Evolutionary conservation across 2,888 invertebrate genomes (phyloP).

Genomic region (Macrophya annulata): DNA sequence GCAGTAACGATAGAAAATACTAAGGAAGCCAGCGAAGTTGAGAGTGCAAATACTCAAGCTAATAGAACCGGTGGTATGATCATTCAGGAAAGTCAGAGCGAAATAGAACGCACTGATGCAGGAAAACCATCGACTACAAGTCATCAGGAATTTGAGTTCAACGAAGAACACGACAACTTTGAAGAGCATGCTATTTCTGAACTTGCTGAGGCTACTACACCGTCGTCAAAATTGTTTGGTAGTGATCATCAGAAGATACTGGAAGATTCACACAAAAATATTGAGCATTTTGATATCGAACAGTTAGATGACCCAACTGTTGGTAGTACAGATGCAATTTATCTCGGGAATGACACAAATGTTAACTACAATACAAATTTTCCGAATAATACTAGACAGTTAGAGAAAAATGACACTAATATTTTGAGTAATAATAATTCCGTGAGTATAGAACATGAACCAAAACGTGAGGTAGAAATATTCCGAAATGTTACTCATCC

Average conservation of each 20-base stretch:
- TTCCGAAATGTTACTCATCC: conserved; percentile 65
- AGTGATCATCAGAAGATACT: conserved; percentile 50
- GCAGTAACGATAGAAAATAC: background rate
- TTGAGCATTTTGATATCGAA: conserved; percentile 60
- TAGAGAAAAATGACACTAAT: background rate
- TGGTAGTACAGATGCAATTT: conserved; percentile 60
- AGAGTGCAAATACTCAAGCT: background rate
- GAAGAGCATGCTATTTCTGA: conserved; percentile 51
- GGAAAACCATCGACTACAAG: background rate
- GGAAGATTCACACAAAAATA: conserved; percentile 49
- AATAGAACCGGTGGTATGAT: background rate
- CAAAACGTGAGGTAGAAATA: conserved; percentile 71
- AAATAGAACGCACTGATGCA: background rate
- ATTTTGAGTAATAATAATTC: background rate
- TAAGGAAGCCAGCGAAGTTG: background rate
- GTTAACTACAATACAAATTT: conserved; percentile 66
- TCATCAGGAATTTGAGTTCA: conserved; percentile 58
- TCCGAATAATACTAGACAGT: background rate
- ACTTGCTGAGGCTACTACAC: conserved; percentile 55
- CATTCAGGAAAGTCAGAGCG: background rate
- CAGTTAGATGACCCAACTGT: conserved; percentile 41
- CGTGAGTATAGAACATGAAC: conserved; percentile 59
- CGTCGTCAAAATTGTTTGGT: conserved; percentile 32
- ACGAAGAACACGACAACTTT: conserved; percentile 56
- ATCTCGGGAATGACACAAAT: conserved; percentile 72